Evolutionary conservation across 2,797 vertebrate genomes (phyloP).

Genomic region (Sebastes oblongus): DNA sequence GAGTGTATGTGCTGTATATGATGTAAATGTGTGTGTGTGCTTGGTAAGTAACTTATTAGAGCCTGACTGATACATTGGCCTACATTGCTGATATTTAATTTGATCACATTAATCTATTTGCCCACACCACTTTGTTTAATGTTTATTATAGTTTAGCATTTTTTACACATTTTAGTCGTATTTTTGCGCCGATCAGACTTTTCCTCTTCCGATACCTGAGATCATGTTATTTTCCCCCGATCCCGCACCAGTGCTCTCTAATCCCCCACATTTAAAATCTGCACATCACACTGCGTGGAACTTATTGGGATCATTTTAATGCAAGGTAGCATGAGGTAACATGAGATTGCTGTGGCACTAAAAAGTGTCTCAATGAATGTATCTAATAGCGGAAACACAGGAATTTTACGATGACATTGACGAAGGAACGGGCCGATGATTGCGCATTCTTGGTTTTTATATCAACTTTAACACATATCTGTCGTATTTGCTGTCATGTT

Average conservation of each 20-base stretch:
- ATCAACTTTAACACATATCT: background rate
- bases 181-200: background rate
- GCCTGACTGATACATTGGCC: background rate
- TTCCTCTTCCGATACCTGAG: too few relatives aligned
- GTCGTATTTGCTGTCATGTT: background rate
- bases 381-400: background rate
- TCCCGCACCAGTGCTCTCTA: background rate
- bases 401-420: background rate
- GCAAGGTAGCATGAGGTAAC: background rate
- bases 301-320: background rate
- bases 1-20: background rate
- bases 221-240: background rate
- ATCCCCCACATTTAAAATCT: background rate
- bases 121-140: background rate
- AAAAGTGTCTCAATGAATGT: background rate
- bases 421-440: background rate
- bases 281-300: background rate
- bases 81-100: background rate
- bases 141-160: background rate
- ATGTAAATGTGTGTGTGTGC: conserved; percentile 14
- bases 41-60: conserved; percentile 11
- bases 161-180: background rate
- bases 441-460: background rate
- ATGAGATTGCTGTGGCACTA: background rate
- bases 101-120: background rate